Conservation (phyloP, 2,888 invertebrate species). For the Spisula subtruncata region DNA sequence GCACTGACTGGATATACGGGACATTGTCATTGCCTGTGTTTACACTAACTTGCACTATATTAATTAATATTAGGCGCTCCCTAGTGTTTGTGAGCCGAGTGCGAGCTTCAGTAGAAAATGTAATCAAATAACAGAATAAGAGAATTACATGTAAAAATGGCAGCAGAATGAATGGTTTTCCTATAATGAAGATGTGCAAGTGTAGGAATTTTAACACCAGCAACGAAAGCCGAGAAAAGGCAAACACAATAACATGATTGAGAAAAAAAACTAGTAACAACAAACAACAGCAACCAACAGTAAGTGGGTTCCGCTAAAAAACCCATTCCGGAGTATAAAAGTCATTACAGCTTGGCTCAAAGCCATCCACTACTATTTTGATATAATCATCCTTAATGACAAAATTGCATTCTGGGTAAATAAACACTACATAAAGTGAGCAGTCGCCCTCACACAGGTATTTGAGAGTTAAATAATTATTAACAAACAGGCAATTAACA, state of each 20-base stretch:
- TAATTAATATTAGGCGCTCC: too few relatives aligned
- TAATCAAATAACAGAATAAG: not conserved
- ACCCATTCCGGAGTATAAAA: not conserved
- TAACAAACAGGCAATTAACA: not conserved
- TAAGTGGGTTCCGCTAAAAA: conserved; percentile 1
- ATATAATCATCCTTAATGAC: not conserved
- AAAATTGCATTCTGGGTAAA: not conserved
- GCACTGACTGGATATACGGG: too few relatives aligned
- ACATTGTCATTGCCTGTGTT: too few relatives aligned
- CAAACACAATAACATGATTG: conserved; percentile 1
- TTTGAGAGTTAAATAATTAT: not conserved
- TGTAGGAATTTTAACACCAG: not conserved
- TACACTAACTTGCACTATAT: too few relatives aligned
- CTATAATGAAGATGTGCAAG: conserved; percentile 1
- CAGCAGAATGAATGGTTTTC: not conserved
- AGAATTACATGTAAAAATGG: not conserved
- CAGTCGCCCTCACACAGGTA: not conserved
- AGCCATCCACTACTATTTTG: not conserved
- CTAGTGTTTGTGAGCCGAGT: too few relatives aligned
- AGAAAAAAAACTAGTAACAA: not conserved
- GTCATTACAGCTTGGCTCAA: not conserved
- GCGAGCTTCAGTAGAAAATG: not conserved
- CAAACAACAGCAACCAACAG: not conserved
- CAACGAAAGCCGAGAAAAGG: conserved; percentile 12
- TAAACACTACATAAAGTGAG: not conserved